These are phyloP conservation scores for Drosophila serrata DNA, from an alignment of 1,140 invertebrate genomes.

Conservation along the genomic window DNA sequence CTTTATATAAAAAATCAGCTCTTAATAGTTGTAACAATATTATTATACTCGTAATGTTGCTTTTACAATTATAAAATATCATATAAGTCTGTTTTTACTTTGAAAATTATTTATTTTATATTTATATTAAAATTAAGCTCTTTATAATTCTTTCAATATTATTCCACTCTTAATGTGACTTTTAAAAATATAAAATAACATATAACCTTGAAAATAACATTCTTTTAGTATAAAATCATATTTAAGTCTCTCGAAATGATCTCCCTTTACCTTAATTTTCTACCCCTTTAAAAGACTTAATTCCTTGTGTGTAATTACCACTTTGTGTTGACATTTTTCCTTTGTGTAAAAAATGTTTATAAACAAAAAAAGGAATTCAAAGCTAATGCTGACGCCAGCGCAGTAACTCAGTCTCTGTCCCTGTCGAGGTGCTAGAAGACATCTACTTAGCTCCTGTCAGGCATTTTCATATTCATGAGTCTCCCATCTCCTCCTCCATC, in stretches of 20 bases:
- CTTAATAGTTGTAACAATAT: too few species aligned
- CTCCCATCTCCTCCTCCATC: not conserved
- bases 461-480: constrained; percentile 79
- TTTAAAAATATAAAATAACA: not conserved
- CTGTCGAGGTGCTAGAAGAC: constrained; percentile 49
- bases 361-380: constrained; percentile 1
- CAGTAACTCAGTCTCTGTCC: constrained; percentile 6
- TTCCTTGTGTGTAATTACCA: constrained; percentile 1
- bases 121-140: too few species aligned
- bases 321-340: constrained; percentile 6
- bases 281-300: not conserved
- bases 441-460: constrained; percentile 58
- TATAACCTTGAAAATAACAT: too few species aligned
- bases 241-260: too few species aligned
- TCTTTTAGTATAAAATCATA: too few species aligned
- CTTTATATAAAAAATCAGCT: too few species aligned
- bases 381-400: constrained; percentile 61
- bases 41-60: too few species aligned
- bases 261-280: not conserved
- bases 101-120: too few species aligned
- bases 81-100: too few species aligned
- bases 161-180: not conserved
- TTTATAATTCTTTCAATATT: not conserved
- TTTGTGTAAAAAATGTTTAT: constrained; percentile 18
- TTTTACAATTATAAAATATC: too few species aligned